Base-by-base conservation (phyloP, 2,797 vertebrate genomes). In the Danionella dracula region DNA sequence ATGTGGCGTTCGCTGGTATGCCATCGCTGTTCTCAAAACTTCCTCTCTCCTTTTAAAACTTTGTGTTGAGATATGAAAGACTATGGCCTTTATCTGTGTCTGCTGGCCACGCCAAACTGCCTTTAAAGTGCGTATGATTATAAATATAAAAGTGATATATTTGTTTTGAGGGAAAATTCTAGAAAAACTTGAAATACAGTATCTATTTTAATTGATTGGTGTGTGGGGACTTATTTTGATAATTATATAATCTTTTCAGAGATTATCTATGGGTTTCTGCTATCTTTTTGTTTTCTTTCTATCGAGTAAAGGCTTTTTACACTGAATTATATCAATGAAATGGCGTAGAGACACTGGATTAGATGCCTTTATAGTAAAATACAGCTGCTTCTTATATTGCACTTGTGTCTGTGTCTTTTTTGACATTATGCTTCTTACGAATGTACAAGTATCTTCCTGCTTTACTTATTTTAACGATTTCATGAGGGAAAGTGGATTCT, bases 321-420 rank as follows among this genome's bases (percentile, higher is more conserved):
- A 90, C 89, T 91, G 89, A 90, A 87, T 82, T 81, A 86, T 81
- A 86, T 84, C 85, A 89, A 87, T 76, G 85, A 83, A 86, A 86
- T 79, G 64, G 84, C 84, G 82, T 88, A 90, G 86, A 88, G 82
- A 91, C 89, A 91, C 89, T 91, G 89, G 89, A 90, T 83, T 89
- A 87, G 85, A 86, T 88, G 86, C 85, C 80, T 89, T 90, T 87
- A 83, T 90, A 89, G 84, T 88, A 78, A 70, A 91, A 90, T 91
- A 90, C 88, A 91, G 84, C 79, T 88, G 85, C 86, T 88, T 89
- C 81, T 85, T 84, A 70, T 87, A 87, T 84, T 78, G 83, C 83
- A 87, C 64, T 45, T 73, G 77, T 76, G 80, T 86, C 77, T 77
- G 71, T 84, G 56, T 38, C 44, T 16, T 83, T 58, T 79, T 83